Conservation (phyloP, 2,888 invertebrate species). For the Homarus gammarus region DNA sequence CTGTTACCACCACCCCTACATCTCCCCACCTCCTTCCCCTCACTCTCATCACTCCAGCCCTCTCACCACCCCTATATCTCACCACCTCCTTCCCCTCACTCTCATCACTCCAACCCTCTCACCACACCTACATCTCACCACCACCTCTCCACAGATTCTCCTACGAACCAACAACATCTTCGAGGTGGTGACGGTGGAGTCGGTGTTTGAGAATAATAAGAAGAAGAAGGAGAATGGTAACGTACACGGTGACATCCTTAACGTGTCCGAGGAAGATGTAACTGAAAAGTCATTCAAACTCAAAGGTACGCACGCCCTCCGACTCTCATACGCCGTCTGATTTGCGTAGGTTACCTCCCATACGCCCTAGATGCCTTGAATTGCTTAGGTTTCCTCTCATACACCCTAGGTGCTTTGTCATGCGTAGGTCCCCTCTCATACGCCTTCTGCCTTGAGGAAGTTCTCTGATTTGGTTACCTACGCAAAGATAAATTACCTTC, state of each 20-base stretch:
- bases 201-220: conserved; percentile 19
- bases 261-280: conserved; percentile 9
- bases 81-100: not conserved
- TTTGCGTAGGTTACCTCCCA: no score
- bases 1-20: not conserved
- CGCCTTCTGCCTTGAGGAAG: no score
- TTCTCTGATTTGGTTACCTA: no score
- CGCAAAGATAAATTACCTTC: no score
- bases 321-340: not conserved
- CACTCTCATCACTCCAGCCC: not conserved
- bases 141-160: conserved; percentile 63
- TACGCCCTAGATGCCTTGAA: no score
- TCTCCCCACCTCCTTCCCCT: not conserved
- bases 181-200: conserved; percentile 84
- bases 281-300: conserved; percentile 10
- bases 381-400: no score
- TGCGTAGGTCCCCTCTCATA: no score
- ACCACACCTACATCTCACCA: not conserved
- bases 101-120: not conserved
- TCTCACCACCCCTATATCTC: conserved; percentile 1
- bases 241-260: not conserved
- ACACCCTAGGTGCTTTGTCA: no score
- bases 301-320: conserved; percentile 33
- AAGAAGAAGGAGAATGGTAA: conserved; percentile 35
- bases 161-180: conserved; percentile 96